Percentiles rank a stretch among this genome's conserved stretches.
Conservation (phyloP, 2,888 invertebrate species). For the Drosophila nr. medialis region DNA sequence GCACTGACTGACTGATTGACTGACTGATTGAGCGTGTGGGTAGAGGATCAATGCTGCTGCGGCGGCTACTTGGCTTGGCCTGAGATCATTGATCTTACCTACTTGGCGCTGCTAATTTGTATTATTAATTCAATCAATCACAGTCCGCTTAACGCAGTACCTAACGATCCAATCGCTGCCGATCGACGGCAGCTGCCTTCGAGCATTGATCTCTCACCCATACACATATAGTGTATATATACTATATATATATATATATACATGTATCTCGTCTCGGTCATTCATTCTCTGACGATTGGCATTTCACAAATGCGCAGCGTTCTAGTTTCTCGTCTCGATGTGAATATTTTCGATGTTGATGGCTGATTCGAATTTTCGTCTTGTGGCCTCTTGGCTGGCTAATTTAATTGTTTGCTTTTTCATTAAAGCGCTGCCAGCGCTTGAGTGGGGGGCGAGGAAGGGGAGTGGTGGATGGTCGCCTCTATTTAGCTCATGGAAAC, state of each 20-base stretch:
- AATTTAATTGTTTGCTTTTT: constrained; percentile 79
- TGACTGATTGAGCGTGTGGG: background rate
- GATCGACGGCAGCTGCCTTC: constrained; percentile 67
- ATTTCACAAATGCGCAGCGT: constrained; percentile 78
- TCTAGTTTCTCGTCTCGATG: constrained; percentile 63
- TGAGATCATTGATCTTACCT: constrained; percentile 78
- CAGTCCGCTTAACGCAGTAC: constrained; percentile 49
- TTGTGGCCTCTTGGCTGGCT: constrained; percentile 68
- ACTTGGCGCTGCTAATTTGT: constrained; percentile 78
- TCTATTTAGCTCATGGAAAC: constrained; percentile 77
- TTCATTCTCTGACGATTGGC: constrained; percentile 43
- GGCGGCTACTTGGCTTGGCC: constrained; percentile 27
- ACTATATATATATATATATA: background rate
- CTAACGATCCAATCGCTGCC: constrained; percentile 70
- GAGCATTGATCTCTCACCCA: constrained; percentile 69
- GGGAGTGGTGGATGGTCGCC: constrained; percentile 13
- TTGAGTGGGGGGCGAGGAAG: constrained; percentile 7
- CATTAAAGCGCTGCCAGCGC: constrained; percentile 63
- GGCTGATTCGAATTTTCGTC: constrained; percentile 64
- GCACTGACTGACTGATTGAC: background rate
- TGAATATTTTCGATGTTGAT: constrained; percentile 48
- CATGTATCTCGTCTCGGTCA: constrained; percentile 15
- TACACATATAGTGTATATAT: constrained; percentile 5
- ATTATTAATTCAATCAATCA: constrained; percentile 81
- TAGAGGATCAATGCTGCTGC: constrained; percentile 5